Base-by-base conservation (phyloP, 2,113 vertebrate species). In the Ameiurus melas region DNA sequence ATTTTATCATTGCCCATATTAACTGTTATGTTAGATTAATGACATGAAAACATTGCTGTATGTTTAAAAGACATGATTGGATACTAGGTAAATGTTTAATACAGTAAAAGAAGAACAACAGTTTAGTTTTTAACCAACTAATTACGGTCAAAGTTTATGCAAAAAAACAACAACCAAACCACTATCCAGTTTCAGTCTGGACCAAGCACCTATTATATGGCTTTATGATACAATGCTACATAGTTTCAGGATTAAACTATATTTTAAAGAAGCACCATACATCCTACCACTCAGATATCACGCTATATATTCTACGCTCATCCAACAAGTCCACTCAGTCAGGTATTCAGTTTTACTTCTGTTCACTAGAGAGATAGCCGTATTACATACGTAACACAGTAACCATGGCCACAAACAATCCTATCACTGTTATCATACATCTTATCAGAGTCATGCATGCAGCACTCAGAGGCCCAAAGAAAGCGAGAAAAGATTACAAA, bases 401-500 rank as follows among this genome's bases (percentile, higher is more conserved):
- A 62, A 62, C 19, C 57, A 83, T 7, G 25, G 80, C 80, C 57
- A 39, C 33, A 83, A 83, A 83, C 57, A 22, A 39, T 43, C 57
- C 33, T 62, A 22, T 83, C 20, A 8, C 19, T 62, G 19, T 43
- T 39, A 83, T 62, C 33, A 8, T 6, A 8, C 80, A 62, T 10
- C 57, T 83, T 79, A 55, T 79, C 55, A 30, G 39, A 75, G 51
- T 85, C 58, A 86, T 62, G 62, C 43, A 73, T 36, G 55, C 27
- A 33, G 55, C 16, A 39, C 64, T 81, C 27, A 43, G 16, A 22
- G 30, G 39, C 43, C 39, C n/a, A 10, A 43, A 6, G 30, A 39
- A 60, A 14, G 33, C 33, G 25, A 39, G 30, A 62, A 81, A 64
- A 83, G 17, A 73, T 58, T 81, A 81, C 55, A 81, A 81, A 57